Evolutionary conservation across 2,888 invertebrate species (phyloP), one percentile per base, ranked within the genome.

Genomic region (Rosalia funebris): DNA sequence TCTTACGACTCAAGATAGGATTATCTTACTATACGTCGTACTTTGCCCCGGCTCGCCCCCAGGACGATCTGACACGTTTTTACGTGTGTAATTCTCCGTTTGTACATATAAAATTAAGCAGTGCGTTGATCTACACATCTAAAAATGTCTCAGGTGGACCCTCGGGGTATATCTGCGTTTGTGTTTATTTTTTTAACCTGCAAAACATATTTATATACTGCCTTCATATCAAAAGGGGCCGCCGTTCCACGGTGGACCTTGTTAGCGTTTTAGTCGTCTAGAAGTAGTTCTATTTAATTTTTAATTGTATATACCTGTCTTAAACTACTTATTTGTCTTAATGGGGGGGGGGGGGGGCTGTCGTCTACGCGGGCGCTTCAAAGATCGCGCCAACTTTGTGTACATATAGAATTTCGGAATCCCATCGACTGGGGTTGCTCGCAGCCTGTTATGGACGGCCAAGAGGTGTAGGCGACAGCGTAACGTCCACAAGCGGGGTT

Each of bases 141-240:
- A 54, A 54, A 59, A 60, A 47, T 48, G 37, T 60, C 36, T 44
- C 55, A 55, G 60, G 11, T 34, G 9, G 17, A 45, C n/a, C 31
- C 19, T 16, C 32, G 58, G 17, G 44, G 53, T 45, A 36, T 57
- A 46, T 60, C 59, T 54, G 54, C 16, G 46, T 16, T 44, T 47
- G 44, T 50, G 14, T 34, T 53, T 46, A 37, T 32, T 53, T 46
- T 53, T 45, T 62, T 61, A 59, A 57, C 56, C 57, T 41, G 62
- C 63, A 54, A 65, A 57, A 68, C 57, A 63, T 68, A 68, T 68
- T 62, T 66, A 63, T 54, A 64, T 62, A 71, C 71, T 71, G 71
- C 71, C 71, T 71, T 66, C 70, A 71, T 71, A 71, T 70, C 71
- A 70, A 71, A 70, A 59, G 25, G 15, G 39, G 34, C 10, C 31